phyloP scores from a whole-genome alignment of 2,113 vertebrate species.

The Chiloscyllium plagiosum region DNA sequence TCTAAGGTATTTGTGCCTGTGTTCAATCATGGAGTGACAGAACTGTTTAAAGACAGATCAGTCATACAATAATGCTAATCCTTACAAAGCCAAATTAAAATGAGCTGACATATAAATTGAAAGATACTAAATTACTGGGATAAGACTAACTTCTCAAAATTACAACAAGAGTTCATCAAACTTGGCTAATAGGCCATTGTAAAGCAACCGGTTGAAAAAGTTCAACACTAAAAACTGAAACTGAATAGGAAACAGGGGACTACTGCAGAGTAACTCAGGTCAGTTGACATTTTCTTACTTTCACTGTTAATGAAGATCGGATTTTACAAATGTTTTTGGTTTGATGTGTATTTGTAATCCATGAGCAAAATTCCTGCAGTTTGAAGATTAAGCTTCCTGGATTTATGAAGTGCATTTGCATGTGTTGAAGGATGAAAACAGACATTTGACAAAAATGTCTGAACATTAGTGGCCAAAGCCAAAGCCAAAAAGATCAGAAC shows the following conservation, averaged over 20 bases:
- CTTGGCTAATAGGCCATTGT: background rate
- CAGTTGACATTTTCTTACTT: background rate
- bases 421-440: background rate
- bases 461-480: too few species aligned
- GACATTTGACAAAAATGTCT: too few species aligned
- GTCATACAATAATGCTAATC: background rate
- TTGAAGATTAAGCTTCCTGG: background rate
- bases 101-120: background rate
- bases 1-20: background rate
- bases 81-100: constrained; percentile 1
- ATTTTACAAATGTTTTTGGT: background rate
- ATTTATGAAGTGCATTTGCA: background rate
- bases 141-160: background rate
- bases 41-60: background rate
- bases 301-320: background rate
- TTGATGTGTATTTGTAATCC: background rate
- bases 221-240: background rate
- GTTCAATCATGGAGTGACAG: constrained; percentile 18
- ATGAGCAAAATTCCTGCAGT: background rate
- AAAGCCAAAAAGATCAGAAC: too few species aligned
- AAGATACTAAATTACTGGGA: background rate
- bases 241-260: background rate
- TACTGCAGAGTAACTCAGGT: background rate
- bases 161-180: background rate
- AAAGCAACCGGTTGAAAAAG: background rate